Base-by-base conservation (phyloP, 2,113 vertebrate genomes). In the Rhipidura dahli region DNA sequence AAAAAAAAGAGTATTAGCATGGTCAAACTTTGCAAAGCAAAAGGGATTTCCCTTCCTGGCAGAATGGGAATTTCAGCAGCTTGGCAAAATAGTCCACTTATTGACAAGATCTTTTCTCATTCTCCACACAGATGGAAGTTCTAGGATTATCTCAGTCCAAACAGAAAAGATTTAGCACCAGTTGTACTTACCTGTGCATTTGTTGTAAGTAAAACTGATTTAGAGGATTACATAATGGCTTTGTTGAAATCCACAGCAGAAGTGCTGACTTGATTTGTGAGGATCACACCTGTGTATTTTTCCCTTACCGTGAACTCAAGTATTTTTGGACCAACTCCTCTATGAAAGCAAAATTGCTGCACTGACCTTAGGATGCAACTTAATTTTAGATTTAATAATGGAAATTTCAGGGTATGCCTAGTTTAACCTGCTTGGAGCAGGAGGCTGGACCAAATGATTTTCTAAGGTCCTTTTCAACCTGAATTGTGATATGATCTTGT, bases 1-100 rank as follows among this genome's bases (percentile, higher is more conserved):
- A 70, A 47, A 49, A 53, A 35, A 47, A 39, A 51, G 70, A 4
- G 19, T 56, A 37, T 21, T 44, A 23, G 4, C 0, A 0, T 39
- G 10, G 11, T 64, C 35, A 88, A 87, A 71, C 35, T 37, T 56
- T 18, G 22, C 45, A 88, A 44, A 66, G 54, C 39, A 53, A 30
- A 65, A 85, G 15, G 13, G 37, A 33, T 49, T 86, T 72, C 28
- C 13, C 37, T 92, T 37, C 21, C 61, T 28, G 31, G 18, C 80
- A 94, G 64, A 53, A 73, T n/a, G n/a, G 60, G 40, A 83, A 54
- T 86, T 94, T 68, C 64, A 94, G 50, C 71, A 91, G 20, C 72
- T 81, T 70, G 49, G 53, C 56, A 61, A 75, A 94, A 64, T 53
- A 69, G 61, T 59, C 33, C 40, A 23, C 19, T 15, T 66, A 56